Base-by-base conservation (phyloP, 2,113 vertebrate genomes). In the Ictalurus furcatus region DNA sequence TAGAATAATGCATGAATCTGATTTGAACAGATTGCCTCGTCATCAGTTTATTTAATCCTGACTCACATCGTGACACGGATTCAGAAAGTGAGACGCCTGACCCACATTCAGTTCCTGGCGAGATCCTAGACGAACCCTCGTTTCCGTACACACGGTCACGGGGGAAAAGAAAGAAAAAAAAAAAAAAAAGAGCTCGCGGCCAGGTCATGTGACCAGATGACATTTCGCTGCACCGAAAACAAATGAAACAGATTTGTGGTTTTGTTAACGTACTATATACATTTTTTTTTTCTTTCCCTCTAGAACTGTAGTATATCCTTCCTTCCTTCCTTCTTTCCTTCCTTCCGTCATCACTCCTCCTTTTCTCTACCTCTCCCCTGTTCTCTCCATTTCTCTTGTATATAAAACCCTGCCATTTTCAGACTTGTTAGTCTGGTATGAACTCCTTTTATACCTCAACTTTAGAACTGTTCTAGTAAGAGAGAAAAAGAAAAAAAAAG, bases 361-460 rank as follows among this genome's bases (percentile, higher is more conserved):
- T 85, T 86, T 86, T 90, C 92, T 95, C 95, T 95, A 94, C 95
- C 95, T 95, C 96, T 95, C 21, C 80, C 52, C 86, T 90, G 44
- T 89, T 86, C 94, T 94, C 93, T 95, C 93, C 94, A 94, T 96
- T 93, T 95, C 92, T 95, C 94, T 95, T 96, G 95, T 96, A 95
- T 96, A 96, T 96, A 96, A 83, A 94, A 94, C 94, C 94, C 94
- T 94, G 93, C 94, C 95, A 94, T 96, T 96, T 96, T 95, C 95
- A 96, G 95, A 95, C 95, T 91, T 90, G 94, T 92, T 91, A 94
- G 95, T 96, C 96, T 96, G 95, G 95, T 85, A 95, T 92, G 93
- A 96, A 95, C 94, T 96, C 95, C 96, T 96, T 96, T 96, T 96
- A 96, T 96, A 96, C 96, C 96, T 96, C 96, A 96, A 96, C 95